A percentile compares a stretch with the other conserved stretches of the same genome.
phyloP scores from a whole-genome alignment of 1,140 invertebrate genomes.

The Drosophila pseudoananassae region DNA sequence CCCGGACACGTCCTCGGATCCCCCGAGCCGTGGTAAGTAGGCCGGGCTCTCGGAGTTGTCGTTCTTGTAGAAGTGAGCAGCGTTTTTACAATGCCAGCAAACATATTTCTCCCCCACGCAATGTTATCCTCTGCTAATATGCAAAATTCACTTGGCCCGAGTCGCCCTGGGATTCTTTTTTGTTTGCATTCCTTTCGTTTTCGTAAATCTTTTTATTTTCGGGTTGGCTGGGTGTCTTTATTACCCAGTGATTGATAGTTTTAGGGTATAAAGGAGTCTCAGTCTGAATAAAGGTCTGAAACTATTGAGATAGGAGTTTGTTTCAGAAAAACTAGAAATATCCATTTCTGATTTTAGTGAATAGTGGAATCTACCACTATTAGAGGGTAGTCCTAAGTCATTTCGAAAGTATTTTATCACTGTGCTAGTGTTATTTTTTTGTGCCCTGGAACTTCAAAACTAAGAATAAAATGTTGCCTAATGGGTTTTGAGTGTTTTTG shows the following conservation, averaged over 20 bases:
- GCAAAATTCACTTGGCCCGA: constrained; percentile 66
- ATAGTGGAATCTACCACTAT: neutral
- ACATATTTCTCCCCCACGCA: constrained; percentile 16
- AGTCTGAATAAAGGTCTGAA: too few species aligned
- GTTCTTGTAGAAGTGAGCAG: constrained; percentile 45
- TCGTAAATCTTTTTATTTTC: constrained; percentile 16
- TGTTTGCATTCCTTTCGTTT: constrained; percentile 13
- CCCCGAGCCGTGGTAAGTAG: constrained; percentile 28
- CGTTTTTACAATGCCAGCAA: constrained; percentile 66
- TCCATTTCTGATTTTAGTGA: neutral
- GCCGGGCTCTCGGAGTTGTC: constrained; percentile 16
- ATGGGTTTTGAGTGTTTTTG: constrained; percentile 82
- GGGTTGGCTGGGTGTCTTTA: constrained; percentile 29
- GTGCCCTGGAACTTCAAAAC: constrained; percentile 71
- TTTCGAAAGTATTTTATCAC: neutral
- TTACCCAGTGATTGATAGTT: neutral
- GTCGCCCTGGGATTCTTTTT: constrained; percentile 41
- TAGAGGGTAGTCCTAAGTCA: neutral
- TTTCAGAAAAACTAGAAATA: too few species aligned
- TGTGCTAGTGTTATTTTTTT: constrained; percentile 16
- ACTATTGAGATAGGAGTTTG: too few species aligned
- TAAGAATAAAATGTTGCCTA: constrained; percentile 81
- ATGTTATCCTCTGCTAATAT: constrained; percentile 55
- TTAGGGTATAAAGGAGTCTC: neutral
- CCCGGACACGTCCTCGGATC: constrained; percentile 26